Evolutionary conservation across 2,888 invertebrate genomes (phyloP), one percentile per base, ranked within the genome.

Genomic region (Geotrupes spiniger): DNA sequence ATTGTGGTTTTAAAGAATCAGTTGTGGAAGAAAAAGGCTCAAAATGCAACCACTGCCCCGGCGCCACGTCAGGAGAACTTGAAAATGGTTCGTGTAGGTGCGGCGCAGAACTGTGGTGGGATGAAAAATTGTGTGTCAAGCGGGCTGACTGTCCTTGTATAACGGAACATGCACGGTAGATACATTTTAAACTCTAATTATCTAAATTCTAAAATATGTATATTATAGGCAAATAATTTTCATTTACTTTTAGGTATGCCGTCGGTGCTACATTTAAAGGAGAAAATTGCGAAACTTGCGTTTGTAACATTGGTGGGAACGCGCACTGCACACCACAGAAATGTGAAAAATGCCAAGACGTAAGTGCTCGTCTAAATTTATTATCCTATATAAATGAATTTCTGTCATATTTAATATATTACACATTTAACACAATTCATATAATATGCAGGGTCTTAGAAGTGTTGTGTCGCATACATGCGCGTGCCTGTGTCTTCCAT

Each of bases 131-230:
- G 50, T 93, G 93, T 70, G 85, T 88, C 4, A 65, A 79, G 1
- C 76, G 83, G 46, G 79, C 82, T 53, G 79, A 87, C 63, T 93
- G 93, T 65, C 88, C 91, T 0, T 93, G 93, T 65, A 75, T 86
- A 31, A 79, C 84, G 49, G 84, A 82, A 12, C 83, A 84, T 59
- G 78, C 85, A 53, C 61, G 74, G 77, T 83, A 70, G 72, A 76
- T 70, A 14, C 14, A 12, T 21, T n/a, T n/a, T n/a, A n/a, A n/a
- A n/a, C n/a, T n/a, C n/a, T n/a, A n/a, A n/a, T 33, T 36, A 41
- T 12, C 17, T 46, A 36, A 16, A 27, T 51, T 49, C 45, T 33
- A 28, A 44, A 31, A 45, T 42, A 54, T 54, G 36, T 29, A 38
- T 28, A 11, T 12, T 14, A 37, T 6, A 17, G 1, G 2, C n/a